Conservation (phyloP, 1,140 invertebrate species). For the Drosophila chauvacae region DNA sequence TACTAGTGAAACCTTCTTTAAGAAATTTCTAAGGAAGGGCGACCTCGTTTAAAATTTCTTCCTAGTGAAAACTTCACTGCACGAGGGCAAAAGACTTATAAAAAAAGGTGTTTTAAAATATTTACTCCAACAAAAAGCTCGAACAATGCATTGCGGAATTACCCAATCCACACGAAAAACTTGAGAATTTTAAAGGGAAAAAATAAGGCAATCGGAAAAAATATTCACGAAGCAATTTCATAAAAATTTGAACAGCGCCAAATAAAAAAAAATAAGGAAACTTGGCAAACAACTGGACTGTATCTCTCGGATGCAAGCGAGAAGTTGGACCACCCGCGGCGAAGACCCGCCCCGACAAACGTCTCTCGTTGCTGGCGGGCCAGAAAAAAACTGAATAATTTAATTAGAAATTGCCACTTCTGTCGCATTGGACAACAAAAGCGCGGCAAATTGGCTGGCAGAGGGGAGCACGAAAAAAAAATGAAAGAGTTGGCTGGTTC, state of each 20-base stretch:
- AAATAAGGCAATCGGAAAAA: constrained; percentile 21
- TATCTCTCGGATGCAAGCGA: constrained; percentile 36
- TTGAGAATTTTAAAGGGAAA: neutral
- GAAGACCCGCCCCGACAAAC: constrained; percentile 9
- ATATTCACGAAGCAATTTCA: constrained; percentile 41
- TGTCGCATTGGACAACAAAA: constrained; percentile 80
- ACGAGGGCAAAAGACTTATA: neutral
- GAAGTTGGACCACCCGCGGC: constrained; percentile 43
- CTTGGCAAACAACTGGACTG: constrained; percentile 58
- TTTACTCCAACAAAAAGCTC: neutral
- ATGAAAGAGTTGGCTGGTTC: constrained; percentile 58
- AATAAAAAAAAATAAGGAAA: constrained; percentile 71
- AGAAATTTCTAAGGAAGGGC: neutral
- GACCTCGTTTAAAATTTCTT: neutral
- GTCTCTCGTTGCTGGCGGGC: constrained; percentile 11
- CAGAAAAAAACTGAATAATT: constrained; percentile 74
- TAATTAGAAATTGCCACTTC: constrained; percentile 82
- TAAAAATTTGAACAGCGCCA: constrained; percentile 47
- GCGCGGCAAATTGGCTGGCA: constrained; percentile 71
- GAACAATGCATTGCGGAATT: neutral
- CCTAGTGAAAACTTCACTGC: neutral
- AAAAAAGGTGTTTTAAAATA: neutral
- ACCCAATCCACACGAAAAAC: constrained; percentile 7
- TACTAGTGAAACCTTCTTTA: neutral
- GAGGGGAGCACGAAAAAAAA: neutral